These are phyloP conservation scores for Ianthella basta DNA, from an alignment of 37 sponge, comb jelly and placozoan species.

Conservation along the genomic window DNA sequence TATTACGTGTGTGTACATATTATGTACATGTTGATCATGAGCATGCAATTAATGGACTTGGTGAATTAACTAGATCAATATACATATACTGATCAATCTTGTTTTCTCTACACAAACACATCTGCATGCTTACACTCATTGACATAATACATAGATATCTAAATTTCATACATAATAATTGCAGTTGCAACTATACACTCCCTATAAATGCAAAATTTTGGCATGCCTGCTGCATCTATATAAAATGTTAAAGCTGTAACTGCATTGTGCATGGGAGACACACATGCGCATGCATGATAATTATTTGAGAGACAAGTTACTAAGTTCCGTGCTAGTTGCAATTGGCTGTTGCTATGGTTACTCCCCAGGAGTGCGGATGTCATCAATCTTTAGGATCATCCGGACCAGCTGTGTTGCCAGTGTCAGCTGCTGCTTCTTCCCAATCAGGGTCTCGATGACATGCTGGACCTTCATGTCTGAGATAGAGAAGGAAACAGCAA, in stretches of 20 bases:
- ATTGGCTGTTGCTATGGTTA: slow-evolving; percentile 8
- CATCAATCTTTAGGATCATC: slow-evolving; percentile 99
- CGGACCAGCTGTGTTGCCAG: slow-evolving; percentile 97
- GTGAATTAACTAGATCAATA: too few species aligned
- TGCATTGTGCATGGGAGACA: not conserved
- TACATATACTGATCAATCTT: too few species aligned
- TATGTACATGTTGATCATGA: too few species aligned
- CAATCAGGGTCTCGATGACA: slow-evolving; percentile 93
- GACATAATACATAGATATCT: too few species aligned
- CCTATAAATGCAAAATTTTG: too few species aligned
- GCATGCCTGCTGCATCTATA: too few species aligned
- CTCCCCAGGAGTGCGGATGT: slow-evolving; percentile 84
- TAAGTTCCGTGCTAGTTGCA: not conserved
- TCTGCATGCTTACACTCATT: too few species aligned
- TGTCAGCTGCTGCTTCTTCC: slow-evolving; percentile 95
- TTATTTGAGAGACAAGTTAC: not conserved
- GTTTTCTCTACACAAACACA: too few species aligned
- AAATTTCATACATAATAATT: too few species aligned
- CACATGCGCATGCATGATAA: not conserved
- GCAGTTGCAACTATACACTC: too few species aligned
- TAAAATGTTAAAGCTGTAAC: not conserved
- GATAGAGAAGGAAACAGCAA: not conserved
- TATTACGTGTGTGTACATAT: too few species aligned
- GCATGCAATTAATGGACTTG: too few species aligned
- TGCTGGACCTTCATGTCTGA: slow-evolving; percentile 95